A percentile compares a stretch with the other conserved stretches of the same genome.
phyloP scores from a whole-genome alignment of 1,140 invertebrate genomes.

The Drosophila dunni region DNA sequence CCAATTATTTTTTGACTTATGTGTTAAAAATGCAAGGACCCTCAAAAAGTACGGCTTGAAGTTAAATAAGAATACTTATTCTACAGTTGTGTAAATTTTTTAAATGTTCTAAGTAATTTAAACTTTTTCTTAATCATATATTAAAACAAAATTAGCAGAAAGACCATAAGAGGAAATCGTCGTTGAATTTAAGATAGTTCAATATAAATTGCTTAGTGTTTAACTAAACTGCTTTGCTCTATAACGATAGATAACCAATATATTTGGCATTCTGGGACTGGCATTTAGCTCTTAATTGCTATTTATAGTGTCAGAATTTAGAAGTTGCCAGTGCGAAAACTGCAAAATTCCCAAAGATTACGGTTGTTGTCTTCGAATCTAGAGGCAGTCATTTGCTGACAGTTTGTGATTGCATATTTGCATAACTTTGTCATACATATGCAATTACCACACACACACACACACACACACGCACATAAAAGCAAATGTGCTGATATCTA shows the following conservation, averaged over 20 bases:
- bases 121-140: too few species aligned
- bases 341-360: background rate
- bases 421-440: constrained; percentile 52
- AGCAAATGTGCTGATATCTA: constrained; percentile 57
- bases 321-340: background rate
- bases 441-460: constrained; percentile 58
- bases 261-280: background rate
- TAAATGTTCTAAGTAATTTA: too few species aligned
- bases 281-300: background rate
- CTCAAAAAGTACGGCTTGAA: too few species aligned
- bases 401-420: constrained; percentile 62
- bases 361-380: background rate
- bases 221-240: too few species aligned
- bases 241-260: too few species aligned
- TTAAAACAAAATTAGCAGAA: too few species aligned
- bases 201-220: too few species aligned
- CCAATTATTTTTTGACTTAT: background rate
- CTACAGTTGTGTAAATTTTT: too few species aligned
- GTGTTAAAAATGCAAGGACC: too few species aligned
- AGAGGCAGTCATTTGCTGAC: constrained; percentile 20
- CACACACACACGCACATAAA: constrained; percentile 5
- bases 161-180: too few species aligned
- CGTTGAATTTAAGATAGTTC: too few species aligned
- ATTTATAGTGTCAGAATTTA: background rate
- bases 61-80: too few species aligned